Evolutionary conservation across 2,113 vertebrate species (phyloP).

Genomic region (Aepyceros melampus): DNA sequence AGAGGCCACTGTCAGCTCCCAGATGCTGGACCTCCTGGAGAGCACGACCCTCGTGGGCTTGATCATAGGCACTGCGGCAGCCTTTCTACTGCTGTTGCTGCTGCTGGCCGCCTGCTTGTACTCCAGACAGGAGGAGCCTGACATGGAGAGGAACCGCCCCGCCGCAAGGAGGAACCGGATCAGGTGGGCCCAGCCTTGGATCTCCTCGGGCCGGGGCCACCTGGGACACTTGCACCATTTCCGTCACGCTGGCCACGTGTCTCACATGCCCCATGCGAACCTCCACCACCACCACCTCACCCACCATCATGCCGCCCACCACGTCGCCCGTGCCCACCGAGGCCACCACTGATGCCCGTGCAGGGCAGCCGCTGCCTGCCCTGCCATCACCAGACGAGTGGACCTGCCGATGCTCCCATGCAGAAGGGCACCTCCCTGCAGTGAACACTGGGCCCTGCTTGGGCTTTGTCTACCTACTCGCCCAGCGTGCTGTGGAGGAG

Average conservation of each 20-base stretch:
- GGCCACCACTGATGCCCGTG: background rate
- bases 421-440: background rate
- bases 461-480: background rate
- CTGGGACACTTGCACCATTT: background rate
- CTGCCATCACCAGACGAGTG: background rate
- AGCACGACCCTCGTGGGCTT: background rate
- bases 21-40: conserved; percentile 34
- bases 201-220: background rate
- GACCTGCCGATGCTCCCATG: background rate
- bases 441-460: background rate
- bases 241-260: background rate
- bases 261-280: background rate
- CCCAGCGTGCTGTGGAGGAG: background rate
- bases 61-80: background rate
- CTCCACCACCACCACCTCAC: background rate
- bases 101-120: conserved; percentile 55
- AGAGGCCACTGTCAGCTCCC: background rate
- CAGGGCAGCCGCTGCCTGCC: background rate
- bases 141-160: background rate
- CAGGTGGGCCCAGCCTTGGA: background rate
- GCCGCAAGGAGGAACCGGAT: background rate
- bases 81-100: conserved; percentile 29
- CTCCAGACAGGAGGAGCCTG: background rate
- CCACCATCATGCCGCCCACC: background rate
- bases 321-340: background rate